These are phyloP conservation scores for Saxidomus purpurata DNA, from an alignment of 1,140 invertebrate species.

Conservation along the genomic window DNA sequence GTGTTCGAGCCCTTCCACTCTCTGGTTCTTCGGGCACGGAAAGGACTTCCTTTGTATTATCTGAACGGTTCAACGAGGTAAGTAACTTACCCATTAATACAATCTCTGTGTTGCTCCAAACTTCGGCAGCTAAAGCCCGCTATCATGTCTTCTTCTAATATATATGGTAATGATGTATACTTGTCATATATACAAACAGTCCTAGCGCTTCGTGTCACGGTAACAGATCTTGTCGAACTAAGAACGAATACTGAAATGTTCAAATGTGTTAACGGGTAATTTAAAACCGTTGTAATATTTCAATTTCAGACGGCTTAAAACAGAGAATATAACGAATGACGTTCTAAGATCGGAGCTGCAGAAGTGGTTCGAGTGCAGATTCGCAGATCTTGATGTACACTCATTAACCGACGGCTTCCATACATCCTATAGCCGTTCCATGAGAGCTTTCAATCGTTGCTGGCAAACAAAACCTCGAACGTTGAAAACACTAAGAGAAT, in stretches of 20 bases:
- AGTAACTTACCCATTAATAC: too few species aligned
- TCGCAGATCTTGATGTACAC: constrained; percentile 15
- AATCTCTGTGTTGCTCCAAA: too few species aligned
- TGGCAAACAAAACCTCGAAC: constrained; percentile 27
- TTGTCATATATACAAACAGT: too few species aligned
- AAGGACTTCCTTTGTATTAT: constrained; percentile 5
- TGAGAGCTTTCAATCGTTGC: constrained; percentile 22
- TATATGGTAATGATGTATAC: too few species aligned
- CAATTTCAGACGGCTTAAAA: background rate
- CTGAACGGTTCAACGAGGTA: constrained; percentile 41
- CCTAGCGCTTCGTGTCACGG: too few species aligned
- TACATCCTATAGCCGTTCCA: constrained; percentile 15
- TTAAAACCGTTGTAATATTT: too few species aligned
- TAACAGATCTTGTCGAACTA: too few species aligned
- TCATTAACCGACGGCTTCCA: constrained; percentile 52
- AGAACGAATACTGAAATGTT: too few species aligned
- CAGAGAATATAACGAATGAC: constrained; percentile 17
- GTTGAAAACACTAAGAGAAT: background rate
- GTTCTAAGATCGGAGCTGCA: background rate
- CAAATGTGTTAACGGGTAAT: too few species aligned
- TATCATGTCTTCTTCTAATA: too few species aligned
- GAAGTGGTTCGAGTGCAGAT: constrained; percentile 54
- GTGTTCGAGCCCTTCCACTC: constrained; percentile 75
- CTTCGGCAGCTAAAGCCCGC: too few species aligned
- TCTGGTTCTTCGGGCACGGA: background rate